Conservation (phyloP, 2,797 vertebrate genomes). For the Sternotherus odoratus region DNA sequence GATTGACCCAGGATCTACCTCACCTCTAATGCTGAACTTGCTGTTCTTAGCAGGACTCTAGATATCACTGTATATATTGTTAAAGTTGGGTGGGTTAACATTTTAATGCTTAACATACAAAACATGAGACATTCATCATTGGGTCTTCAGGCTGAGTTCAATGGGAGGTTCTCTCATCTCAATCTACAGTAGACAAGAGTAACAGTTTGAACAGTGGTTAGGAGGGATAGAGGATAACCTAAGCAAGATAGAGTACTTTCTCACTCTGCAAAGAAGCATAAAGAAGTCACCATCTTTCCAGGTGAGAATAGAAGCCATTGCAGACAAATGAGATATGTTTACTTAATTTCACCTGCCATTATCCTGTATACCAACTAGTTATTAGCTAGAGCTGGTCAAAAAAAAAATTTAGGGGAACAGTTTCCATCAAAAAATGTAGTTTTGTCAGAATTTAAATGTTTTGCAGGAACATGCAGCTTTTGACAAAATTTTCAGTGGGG, state of each 20-base stretch:
- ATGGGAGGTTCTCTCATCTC: accelerated
- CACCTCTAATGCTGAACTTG: neutral
- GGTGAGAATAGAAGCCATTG: neutral
- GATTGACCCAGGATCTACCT: too few relatives aligned
- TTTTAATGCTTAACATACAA: neutral
- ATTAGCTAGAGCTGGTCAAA: neutral
- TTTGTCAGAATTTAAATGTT: neutral
- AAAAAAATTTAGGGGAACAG: neutral
- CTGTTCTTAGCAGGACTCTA: neutral
- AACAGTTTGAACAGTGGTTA: neutral
- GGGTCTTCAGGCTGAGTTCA: neutral
- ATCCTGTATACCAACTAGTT: neutral
- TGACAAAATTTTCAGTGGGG: neutral
- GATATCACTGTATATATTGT: neutral
- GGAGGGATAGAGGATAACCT: neutral
- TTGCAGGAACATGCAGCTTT: neutral
- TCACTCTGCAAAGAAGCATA: neutral
- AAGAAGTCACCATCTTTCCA: neutral
- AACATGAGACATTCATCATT: neutral
- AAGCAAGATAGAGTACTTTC: neutral
- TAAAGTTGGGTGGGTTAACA: neutral
- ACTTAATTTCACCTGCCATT: neutral
- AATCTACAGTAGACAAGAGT: neutral
- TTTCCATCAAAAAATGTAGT: neutral
- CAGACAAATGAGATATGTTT: neutral